Evolutionary conservation across 2,113 vertebrate species (phyloP).

Genomic region (Eolophus roseicapilla): DNA sequence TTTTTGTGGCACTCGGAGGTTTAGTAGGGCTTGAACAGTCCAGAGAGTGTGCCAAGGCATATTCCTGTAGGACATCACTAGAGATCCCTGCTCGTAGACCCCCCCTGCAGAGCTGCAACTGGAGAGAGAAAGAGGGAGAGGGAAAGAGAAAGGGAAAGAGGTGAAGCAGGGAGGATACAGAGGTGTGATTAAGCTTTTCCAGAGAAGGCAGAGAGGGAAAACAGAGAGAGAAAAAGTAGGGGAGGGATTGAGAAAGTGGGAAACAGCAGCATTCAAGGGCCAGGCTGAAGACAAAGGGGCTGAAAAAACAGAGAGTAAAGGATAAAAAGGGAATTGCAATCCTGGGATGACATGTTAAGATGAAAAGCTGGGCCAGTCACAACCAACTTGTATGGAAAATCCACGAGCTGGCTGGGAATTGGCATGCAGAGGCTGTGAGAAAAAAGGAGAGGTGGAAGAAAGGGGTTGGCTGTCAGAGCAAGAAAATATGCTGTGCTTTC

Average conservation of each 20-base stretch:
- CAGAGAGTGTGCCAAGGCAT: conserved; percentile 35
- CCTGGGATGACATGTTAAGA: not conserved
- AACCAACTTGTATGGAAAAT: not conserved
- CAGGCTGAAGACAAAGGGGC: not conserved
- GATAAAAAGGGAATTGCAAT: not conserved
- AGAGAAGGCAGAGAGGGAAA: not conserved
- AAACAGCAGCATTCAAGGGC: not conserved
- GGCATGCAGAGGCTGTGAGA: not conserved
- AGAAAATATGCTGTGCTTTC: not conserved
- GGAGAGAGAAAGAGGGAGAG: not conserved
- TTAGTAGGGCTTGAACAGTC: conserved; percentile 49
- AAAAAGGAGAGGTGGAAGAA: not conserved
- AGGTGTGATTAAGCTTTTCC: conserved; percentile 6
- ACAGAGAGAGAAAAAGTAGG: not conserved
- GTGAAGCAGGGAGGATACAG: not conserved
- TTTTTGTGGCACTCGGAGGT: conserved; percentile 47
- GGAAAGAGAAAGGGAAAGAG: not conserved
- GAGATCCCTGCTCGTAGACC: conserved; percentile 16
- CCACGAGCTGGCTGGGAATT: not conserved
- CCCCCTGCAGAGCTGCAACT: not conserved
- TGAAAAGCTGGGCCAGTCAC: not conserved
- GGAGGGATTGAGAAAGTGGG: not conserved
- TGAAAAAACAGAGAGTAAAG: not conserved
- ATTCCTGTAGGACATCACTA: conserved; percentile 34
- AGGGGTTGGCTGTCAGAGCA: not conserved